Evolutionary conservation across 2,113 vertebrate genomes (phyloP), one percentile per base, ranked within the genome.

Genomic region (Lynx canadensis): DNA sequence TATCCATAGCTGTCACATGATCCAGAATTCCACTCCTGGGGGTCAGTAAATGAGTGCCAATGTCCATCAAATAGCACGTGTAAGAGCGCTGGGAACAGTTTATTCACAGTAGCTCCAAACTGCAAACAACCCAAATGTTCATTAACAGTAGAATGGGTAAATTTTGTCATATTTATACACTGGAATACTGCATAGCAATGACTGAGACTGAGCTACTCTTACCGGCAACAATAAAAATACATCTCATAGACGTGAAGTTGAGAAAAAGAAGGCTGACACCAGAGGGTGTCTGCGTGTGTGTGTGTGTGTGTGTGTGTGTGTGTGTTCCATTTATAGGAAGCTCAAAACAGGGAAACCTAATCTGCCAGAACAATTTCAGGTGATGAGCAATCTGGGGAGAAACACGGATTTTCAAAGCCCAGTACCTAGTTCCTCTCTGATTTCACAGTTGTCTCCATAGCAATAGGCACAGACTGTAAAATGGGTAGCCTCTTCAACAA

Each of bases 341-440:
- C 52, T 63, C 76, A 50, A 92, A 95, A 33, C 4, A 94, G 89
- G 71, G 4, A 85, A 94, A 94, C 91, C 38, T 87, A 97, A 98
- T 96, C 73, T 87, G 27, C 41, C 90, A 89, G 96, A 98, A 94
- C 63, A 95, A 86, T 97, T 93, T 73, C 71, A 45, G 92, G 86
- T 86, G 84, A 48, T 96, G 85, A 79, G 93, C 45, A 94, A 94
- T 96, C 81, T 98, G 88, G 65, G 90, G 81, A 91, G 88, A 60
- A 93, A 89, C 92, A 52, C 89, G 95, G 88, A 95, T 96, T 97
- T 92, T 76, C 82, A 95, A 97, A 97, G 19, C 85, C 79, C 74
- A 65, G 50, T 29, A 83, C 31, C 65, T 57, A 97, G n/a, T 27
- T 78, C 82, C 76, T 14, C 63, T 87, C 90, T 91, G 66, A 81